These are phyloP conservation scores for Eurois occulta DNA, from an alignment of 2,888 invertebrate species.

Conservation along the genomic window DNA sequence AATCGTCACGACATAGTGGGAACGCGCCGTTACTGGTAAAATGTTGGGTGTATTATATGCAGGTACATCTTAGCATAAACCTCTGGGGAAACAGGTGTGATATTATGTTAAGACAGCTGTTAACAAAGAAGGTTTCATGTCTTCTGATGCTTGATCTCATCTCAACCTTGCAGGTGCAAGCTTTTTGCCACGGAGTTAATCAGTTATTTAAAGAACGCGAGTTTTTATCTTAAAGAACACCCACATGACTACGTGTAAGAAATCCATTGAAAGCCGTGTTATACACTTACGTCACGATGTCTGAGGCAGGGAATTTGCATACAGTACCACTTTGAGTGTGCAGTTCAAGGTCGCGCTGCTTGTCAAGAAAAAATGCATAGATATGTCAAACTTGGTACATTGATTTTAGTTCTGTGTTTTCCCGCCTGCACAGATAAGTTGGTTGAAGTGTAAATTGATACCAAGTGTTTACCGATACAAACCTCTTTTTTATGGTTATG, in stretches of 20 bases:
- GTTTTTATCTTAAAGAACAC: constrained; percentile 12
- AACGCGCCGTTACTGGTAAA: neutral
- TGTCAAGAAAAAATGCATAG: neutral
- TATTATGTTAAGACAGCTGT: neutral
- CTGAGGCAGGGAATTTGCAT: neutral
- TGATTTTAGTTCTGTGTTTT: neutral
- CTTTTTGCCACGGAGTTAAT: neutral
- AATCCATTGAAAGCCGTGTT: neutral
- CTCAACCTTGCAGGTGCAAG: constrained; percentile 1
- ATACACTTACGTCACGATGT: neutral
- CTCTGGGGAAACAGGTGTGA: neutral
- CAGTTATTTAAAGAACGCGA: constrained; percentile 17
- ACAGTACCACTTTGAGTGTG: neutral
- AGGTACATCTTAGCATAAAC: neutral
- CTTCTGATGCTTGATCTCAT: neutral
- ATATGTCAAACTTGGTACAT: neutral
- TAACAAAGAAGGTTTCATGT: neutral
- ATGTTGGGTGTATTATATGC: neutral
- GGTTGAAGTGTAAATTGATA: neutral
- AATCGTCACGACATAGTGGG: too few relatives aligned
- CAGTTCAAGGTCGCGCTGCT: neutral
- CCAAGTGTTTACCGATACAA: neutral
- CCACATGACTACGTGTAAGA: neutral
- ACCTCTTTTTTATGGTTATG: neutral
- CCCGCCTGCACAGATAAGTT: neutral